phyloP scores from a whole-genome alignment of 2,888 invertebrate genomes.

The Erpobdella octoculata region DNA sequence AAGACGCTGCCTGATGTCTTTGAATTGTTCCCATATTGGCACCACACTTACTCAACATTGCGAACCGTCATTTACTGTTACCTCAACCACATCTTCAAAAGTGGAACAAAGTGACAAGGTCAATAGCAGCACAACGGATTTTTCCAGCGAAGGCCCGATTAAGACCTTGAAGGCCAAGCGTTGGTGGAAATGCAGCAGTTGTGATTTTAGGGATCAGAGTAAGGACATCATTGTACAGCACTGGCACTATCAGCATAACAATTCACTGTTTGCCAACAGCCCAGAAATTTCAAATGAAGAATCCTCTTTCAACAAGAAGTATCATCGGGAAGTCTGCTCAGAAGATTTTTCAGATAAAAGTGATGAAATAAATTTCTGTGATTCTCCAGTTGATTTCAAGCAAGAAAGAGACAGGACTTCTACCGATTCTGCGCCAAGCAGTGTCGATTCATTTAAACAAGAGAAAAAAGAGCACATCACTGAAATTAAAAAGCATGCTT shows the following conservation, averaged over 20 bases:
- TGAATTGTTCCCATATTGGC: neutral
- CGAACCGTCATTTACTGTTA: too few relatives aligned
- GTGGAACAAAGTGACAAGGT: neutral
- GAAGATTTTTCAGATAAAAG: neutral
- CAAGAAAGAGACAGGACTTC: neutral
- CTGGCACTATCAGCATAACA: slow-evolving; percentile 34
- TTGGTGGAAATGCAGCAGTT: slow-evolving; percentile 75
- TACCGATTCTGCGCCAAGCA: neutral
- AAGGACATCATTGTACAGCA: slow-evolving; percentile 45
- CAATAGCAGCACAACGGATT: neutral
- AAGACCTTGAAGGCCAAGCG: neutral
- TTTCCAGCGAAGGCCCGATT: neutral
- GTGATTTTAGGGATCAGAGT: slow-evolving; percentile 60
- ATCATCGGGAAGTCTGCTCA: neutral
- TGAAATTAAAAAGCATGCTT: slow-evolving; percentile 37
- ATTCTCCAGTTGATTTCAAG: too few relatives aligned
- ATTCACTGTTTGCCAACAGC: neutral
- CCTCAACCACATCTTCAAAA: neutral
- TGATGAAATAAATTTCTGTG: too few relatives aligned
- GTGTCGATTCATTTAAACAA: too few relatives aligned
- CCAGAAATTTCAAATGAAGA: neutral
- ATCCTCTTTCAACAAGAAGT: neutral
- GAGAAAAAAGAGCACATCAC: too few relatives aligned
- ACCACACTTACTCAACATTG: neutral
- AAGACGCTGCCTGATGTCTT: slow-evolving; percentile 9